phyloP scores from a whole-genome alignment of 2,888 invertebrate genomes.

The Cistogaster globosa region DNA sequence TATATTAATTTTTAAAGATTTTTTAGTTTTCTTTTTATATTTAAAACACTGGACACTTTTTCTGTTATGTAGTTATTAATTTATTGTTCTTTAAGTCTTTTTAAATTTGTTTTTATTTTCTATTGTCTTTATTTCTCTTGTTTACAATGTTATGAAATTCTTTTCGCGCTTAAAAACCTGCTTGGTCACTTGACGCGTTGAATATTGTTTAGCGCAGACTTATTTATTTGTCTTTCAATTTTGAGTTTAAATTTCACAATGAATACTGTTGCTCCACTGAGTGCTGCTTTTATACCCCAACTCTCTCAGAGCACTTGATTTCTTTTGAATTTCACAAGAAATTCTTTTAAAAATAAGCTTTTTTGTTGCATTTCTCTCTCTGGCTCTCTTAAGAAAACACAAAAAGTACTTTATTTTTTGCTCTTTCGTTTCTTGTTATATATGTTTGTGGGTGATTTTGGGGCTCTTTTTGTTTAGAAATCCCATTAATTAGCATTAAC shows the following conservation, averaged over 20 bases:
- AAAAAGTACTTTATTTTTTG: background rate
- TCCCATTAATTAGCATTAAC: slow-evolving; percentile 68
- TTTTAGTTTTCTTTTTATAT: background rate
- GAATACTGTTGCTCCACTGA: slow-evolving; percentile 75
- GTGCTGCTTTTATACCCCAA: slow-evolving; percentile 78
- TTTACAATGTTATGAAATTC: slow-evolving; percentile 79
- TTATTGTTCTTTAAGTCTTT: slow-evolving; percentile 69
- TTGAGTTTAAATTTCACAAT: slow-evolving; percentile 83
- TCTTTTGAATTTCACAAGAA: slow-evolving; percentile 79
- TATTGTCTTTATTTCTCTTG: slow-evolving; percentile 35
- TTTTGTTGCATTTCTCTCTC: slow-evolving; percentile 41
- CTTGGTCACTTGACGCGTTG: slow-evolving; percentile 57
- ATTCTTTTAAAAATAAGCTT: slow-evolving; percentile 61
- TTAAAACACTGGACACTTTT: slow-evolving; percentile 19
- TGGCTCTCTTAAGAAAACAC: background rate
- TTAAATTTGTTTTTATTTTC: slow-evolving; percentile 23
- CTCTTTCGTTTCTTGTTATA: no score
- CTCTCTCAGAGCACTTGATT: slow-evolving; percentile 75
- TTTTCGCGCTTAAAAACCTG: slow-evolving; percentile 73
- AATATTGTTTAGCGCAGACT: slow-evolving; percentile 25
- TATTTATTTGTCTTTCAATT: slow-evolving; percentile 78
- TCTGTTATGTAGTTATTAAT: slow-evolving; percentile 49
- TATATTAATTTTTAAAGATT: slow-evolving; percentile 64
- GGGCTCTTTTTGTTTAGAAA: slow-evolving; percentile 63
- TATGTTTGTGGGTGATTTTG: slow-evolving; percentile 62